Conservation (phyloP, 2,113 vertebrate genomes). For the Variabilichromis moorii region DNA sequence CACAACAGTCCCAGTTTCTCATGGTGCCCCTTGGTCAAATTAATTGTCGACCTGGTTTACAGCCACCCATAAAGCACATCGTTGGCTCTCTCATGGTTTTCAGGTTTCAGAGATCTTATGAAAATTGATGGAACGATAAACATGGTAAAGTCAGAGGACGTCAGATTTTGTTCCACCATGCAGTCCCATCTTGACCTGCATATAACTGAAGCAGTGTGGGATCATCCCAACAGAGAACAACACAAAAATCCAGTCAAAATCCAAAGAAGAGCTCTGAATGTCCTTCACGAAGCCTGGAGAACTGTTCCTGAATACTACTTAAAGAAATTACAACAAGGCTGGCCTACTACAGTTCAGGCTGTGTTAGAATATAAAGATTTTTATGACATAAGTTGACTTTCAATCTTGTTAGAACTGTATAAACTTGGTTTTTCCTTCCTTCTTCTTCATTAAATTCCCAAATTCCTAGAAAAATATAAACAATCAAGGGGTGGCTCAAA, state of each 20-base stretch:
- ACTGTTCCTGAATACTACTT: neutral
- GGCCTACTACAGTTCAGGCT: neutral
- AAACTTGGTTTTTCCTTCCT: neutral
- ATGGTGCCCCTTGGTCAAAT: neutral
- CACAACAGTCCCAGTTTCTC: neutral
- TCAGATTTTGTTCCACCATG: neutral
- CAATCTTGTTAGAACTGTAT: neutral
- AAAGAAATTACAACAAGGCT: neutral
- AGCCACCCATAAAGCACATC: neutral
- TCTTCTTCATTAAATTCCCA: neutral
- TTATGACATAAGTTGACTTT: neutral
- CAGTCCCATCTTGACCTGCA: neutral
- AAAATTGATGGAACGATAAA: neutral
- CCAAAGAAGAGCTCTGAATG: neutral
- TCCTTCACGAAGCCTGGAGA: neutral
- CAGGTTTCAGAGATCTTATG: neutral
- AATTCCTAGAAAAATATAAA: neutral
- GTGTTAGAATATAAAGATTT: neutral
- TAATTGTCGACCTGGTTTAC: neutral
- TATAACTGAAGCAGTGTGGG: neutral
- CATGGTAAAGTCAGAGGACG: accelerated
- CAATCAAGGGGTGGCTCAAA: neutral
- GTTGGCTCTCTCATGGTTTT: neutral
- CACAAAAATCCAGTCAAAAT: neutral
- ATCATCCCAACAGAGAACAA: neutral